Conservation (phyloP, 1,140 invertebrate species). For the Pseudomyrmex sp. region DNA sequence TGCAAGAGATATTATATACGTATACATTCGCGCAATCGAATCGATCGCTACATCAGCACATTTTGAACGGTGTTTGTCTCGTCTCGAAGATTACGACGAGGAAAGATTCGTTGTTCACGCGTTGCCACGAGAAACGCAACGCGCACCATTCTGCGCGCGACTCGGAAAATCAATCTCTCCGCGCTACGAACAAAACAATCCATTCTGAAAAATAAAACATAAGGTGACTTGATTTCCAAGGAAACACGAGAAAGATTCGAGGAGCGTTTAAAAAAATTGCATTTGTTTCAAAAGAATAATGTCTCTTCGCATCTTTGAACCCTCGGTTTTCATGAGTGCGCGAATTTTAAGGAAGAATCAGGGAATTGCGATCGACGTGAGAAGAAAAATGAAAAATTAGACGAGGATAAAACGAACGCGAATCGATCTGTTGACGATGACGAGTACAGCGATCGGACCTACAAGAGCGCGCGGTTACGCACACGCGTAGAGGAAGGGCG, state of each 20-base stretch:
- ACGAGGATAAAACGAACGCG: background rate
- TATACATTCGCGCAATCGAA: background rate
- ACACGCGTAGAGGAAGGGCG: constrained; percentile 57
- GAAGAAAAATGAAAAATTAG: background rate
- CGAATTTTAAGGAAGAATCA: background rate
- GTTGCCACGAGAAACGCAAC: constrained; percentile 31
- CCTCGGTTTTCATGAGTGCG: background rate
- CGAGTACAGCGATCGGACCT: constrained; percentile 11
- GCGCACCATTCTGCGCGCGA: constrained; percentile 29
- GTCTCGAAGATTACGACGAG: background rate
- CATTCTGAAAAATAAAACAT: background rate
- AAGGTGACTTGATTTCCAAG: background rate
- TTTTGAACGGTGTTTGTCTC: constrained; percentile 14
- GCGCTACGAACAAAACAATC: background rate
- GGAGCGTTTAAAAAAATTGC: background rate
- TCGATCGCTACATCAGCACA: constrained; percentile 1
- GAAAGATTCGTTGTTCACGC: constrained; percentile 71
- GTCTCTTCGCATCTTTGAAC: background rate
- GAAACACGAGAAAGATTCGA: background rate
- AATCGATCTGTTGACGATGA: background rate
- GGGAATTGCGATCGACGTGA: background rate
- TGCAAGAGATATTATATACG: background rate
- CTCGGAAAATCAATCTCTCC: constrained; percentile 7
- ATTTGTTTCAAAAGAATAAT: background rate
- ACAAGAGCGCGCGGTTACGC: constrained; percentile 32